A percentile compares a stretch with the other conserved stretches of the same genome.
phyloP scores from a whole-genome alignment of 2,113 vertebrate genomes.

The Tringa solitaria region DNA sequence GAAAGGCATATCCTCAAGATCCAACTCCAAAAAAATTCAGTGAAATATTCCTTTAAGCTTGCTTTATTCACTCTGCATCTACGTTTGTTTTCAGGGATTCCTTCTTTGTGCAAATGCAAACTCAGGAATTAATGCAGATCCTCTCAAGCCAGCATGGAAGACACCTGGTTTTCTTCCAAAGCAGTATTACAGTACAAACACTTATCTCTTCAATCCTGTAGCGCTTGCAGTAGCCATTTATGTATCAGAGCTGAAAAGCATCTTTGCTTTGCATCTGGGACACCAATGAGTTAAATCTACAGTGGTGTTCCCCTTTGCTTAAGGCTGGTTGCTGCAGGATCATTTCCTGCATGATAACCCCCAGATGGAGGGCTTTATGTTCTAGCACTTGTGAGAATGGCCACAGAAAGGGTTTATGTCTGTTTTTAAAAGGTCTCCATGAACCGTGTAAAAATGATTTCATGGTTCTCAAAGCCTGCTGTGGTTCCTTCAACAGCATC shows the following conservation, averaged over 20 bases:
- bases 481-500: not conserved
- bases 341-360: not conserved
- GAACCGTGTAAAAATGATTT: not conserved
- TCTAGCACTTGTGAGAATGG: not conserved
- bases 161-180: not conserved
- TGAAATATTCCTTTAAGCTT: not conserved
- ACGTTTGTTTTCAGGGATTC: not conserved
- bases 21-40: too few species aligned
- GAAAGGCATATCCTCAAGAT: not conserved
- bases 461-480: not conserved
- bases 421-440: not conserved
- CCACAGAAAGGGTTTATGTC: not conserved
- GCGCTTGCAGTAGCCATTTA: not conserved
- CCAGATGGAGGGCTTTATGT: not conserved
- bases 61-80: not conserved
- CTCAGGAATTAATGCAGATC: not conserved
- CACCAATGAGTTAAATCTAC: not conserved
- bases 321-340: not conserved
- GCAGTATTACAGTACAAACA: not conserved
- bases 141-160: not conserved
- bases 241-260: not conserved
- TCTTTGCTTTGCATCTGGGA: not conserved
- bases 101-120: not conserved
- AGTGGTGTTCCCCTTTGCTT: not conserved
- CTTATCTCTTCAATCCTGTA: not conserved